These are phyloP conservation scores for Dipodomys merriami DNA, from an alignment of 2,113 vertebrate species.

Conservation along the genomic window DNA sequence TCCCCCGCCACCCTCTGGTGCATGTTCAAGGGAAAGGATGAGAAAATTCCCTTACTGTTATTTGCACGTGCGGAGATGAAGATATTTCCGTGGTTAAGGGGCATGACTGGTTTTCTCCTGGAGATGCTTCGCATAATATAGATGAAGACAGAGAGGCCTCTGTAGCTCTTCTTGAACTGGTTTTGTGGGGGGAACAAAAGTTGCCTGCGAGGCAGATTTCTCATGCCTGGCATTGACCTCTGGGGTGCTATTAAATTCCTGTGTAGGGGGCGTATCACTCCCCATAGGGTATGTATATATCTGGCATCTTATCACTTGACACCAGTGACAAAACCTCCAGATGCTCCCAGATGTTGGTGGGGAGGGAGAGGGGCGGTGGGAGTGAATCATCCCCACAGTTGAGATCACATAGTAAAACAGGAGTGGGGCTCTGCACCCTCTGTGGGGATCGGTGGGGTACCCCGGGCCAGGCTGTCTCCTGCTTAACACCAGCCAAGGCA, in stretches of 20 bases:
- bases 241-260: background rate
- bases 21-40: background rate
- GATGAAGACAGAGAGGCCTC: background rate
- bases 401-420: background rate
- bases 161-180: background rate
- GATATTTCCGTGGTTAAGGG: background rate
- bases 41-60: background rate
- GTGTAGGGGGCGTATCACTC: fast-evolving
- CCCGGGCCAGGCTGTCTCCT: background rate
- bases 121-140: background rate
- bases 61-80: background rate
- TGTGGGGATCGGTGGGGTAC: fast-evolving
- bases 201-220: background rate
- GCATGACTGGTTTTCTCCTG: background rate
- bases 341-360: background rate
- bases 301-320: background rate
- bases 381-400: background rate
- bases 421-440: fast-evolving
- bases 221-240: fast-evolving
- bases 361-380: too few species aligned
- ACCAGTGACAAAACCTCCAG: background rate
- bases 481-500: too few species aligned
- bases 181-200: background rate
- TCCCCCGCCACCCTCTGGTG: fast-evolving
- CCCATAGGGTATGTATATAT: fast-evolving